These are phyloP conservation scores for Felis chaus DNA, from an alignment of 2,113 vertebrate genomes.

Conservation along the genomic window DNA sequence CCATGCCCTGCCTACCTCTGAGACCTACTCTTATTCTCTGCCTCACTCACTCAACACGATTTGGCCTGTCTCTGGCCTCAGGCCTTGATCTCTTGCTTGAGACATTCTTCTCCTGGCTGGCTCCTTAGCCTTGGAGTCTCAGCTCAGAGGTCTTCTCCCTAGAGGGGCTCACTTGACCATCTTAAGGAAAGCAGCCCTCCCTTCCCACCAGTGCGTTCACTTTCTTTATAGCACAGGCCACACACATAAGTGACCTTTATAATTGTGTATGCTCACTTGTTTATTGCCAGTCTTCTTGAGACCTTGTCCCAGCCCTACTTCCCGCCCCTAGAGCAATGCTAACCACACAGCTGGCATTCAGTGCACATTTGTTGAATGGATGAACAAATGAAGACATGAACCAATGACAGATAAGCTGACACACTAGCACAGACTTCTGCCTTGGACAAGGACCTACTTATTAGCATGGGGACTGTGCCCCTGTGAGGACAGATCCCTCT, in stretches of 20 bases:
- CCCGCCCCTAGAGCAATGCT: background rate
- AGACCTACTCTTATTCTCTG: background rate
- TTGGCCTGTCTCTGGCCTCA: background rate
- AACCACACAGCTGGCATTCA: background rate
- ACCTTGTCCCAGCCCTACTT: background rate
- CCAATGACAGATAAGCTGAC: background rate
- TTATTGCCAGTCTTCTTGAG: background rate
- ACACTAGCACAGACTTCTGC: background rate
- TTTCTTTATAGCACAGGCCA: background rate
- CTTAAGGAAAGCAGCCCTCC: background rate
- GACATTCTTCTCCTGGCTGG: background rate
- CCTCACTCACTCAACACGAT: background rate
- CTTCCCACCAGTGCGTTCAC: fast-evolving
- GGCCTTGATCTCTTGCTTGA: background rate
- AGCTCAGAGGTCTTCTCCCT: background rate
- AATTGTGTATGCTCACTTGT: background rate
- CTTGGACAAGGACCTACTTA: background rate
- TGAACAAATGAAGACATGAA: background rate
- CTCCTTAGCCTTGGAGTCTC: background rate
- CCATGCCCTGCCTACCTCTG: background rate
- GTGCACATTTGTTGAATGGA: background rate
- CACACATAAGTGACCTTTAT: background rate
- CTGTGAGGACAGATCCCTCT: background rate
- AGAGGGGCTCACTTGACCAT: background rate
- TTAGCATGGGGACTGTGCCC: background rate